phyloP scores from a whole-genome alignment of 2,797 vertebrate genomes.

The Mormyrops boulengeri region DNA sequence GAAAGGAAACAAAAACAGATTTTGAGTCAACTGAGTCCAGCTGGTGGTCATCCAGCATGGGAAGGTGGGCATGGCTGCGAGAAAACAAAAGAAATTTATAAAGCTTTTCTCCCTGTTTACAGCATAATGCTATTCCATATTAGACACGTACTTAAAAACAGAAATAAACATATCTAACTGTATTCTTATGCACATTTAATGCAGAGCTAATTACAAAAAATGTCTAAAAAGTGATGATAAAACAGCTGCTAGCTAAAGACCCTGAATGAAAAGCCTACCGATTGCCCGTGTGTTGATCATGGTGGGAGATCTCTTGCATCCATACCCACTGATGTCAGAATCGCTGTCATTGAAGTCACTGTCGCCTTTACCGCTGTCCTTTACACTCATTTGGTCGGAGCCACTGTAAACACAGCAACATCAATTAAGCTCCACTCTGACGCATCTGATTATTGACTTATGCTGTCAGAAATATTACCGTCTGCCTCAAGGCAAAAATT shows the following conservation, averaged over 20 bases:
- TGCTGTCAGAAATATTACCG: not conserved
- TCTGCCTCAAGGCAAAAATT: slow-evolving; percentile 27
- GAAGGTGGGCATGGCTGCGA: not conserved
- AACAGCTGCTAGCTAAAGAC: not conserved
- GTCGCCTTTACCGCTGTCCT: slow-evolving; percentile 74
- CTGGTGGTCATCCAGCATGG: not conserved
- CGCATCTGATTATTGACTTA: slow-evolving; percentile 56
- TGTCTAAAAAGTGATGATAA: not conserved
- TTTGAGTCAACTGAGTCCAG: not conserved
- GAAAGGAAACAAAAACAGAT: slow-evolving; percentile 30
- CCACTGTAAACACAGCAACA: slow-evolving; percentile 56
- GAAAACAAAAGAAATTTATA: not conserved
- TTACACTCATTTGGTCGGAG: slow-evolving; percentile 67
- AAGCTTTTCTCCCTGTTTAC: not conserved
- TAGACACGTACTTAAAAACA: not conserved
- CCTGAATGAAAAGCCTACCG: slow-evolving; percentile 46
- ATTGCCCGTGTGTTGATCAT: slow-evolving; percentile 52
- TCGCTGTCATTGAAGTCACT: slow-evolving; percentile 72
- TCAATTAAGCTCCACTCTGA: slow-evolving; percentile 40
- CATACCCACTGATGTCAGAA: slow-evolving; percentile 57
- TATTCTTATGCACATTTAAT: not conserved
- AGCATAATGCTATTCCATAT: not conserved
- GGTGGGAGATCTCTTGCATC: slow-evolving; percentile 51
- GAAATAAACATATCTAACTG: not conserved
- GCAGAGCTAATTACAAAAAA: not conserved